Percentiles rank a stretch among this genome's conserved stretches.
phyloP scores from a whole-genome alignment of 37 sponge, comb jelly and placozoan genomes.

The Aphrocallistes beatrix region DNA sequence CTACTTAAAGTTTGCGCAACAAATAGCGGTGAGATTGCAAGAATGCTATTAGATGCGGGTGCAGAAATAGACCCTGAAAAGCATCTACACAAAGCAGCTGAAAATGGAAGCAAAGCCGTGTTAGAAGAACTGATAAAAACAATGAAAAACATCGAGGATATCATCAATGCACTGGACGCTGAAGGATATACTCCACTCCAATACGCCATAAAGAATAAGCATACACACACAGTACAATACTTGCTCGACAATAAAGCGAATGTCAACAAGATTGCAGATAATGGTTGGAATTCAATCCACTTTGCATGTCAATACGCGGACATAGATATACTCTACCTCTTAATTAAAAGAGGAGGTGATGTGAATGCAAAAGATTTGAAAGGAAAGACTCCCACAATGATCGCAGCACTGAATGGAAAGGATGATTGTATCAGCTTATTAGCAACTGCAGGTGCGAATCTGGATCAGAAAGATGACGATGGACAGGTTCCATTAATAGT shows the following conservation, averaged over 20 bases:
- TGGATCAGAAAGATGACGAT: background rate
- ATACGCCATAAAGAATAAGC: background rate
- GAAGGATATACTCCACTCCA: background rate
- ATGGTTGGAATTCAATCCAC: background rate
- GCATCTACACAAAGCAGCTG: background rate
- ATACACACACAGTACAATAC: background rate
- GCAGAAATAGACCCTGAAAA: background rate
- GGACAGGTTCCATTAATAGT: background rate
- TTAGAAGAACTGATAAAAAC: background rate
- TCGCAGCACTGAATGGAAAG: conserved; percentile 4
- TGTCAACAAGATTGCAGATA: background rate
- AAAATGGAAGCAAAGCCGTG: background rate
- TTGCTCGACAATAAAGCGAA: background rate
- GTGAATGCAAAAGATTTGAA: background rate
- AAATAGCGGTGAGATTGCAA: background rate
- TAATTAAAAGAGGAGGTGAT: background rate
- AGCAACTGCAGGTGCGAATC: background rate
- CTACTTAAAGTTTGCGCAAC: background rate
- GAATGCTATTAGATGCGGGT: background rate
- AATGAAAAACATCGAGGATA: background rate
- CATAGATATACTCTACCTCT: background rate
- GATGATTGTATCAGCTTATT: background rate
- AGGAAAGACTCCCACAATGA: background rate
- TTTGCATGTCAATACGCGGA: conserved; percentile 9
- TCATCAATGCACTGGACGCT: background rate